Conservation (phyloP, 2,888 invertebrate genomes). For the Ormyrus nitidulus region DNA sequence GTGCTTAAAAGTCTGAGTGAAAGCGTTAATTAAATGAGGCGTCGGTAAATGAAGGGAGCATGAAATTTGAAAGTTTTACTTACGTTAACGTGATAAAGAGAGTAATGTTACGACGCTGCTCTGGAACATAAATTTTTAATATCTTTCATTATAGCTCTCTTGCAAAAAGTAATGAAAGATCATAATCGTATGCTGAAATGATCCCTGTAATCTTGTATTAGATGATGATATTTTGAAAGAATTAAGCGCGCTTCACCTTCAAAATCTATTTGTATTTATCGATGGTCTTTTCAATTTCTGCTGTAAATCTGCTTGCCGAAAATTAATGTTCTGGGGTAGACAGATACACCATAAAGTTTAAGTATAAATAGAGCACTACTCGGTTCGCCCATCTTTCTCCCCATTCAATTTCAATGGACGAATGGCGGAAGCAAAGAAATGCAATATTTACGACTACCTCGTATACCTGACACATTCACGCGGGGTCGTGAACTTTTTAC, state of each 20-base stretch:
- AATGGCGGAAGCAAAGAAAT: slow-evolving; percentile 36
- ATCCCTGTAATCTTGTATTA: no score
- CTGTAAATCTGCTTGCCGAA: not conserved
- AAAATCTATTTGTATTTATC: no score
- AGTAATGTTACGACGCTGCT: no score
- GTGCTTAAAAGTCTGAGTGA: not conserved
- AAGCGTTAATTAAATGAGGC: not conserved
- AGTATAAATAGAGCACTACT: slow-evolving; percentile 27
- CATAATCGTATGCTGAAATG: no score
- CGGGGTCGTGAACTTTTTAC: slow-evolving; percentile 44
- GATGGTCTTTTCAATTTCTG: not conserved
- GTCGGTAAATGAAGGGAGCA: not conserved
- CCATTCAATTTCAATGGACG: slow-evolving; percentile 21
- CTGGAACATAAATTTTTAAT: not conserved
- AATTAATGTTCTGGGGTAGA: slow-evolving; percentile 8
- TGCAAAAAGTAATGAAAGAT: no score
- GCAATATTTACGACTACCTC: slow-evolving; percentile 42
- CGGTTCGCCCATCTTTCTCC: slow-evolving; percentile 15
- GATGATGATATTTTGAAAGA: no score
- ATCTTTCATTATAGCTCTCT: not conserved
- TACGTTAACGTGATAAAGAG: no score
- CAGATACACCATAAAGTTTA: not conserved
- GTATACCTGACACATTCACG: slow-evolving; percentile 36
- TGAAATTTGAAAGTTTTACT: no score
- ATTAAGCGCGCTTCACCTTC: no score